Percentiles rank a stretch among this genome's conserved stretches.
These are phyloP conservation scores for Aporophyla nigra DNA, from an alignment of 2,888 invertebrate species.

Conservation along the genomic window DNA sequence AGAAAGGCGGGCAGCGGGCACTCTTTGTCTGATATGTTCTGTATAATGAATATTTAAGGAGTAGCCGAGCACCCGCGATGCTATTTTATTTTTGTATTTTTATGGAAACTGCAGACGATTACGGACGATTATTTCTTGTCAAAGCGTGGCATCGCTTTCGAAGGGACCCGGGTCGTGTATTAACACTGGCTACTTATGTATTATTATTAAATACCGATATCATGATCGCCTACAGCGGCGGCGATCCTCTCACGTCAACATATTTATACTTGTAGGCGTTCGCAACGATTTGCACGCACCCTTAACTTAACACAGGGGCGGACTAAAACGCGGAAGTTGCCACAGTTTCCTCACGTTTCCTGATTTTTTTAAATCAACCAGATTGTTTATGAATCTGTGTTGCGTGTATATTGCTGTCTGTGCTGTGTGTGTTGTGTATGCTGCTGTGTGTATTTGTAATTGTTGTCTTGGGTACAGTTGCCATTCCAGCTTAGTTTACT, in stretches of 20 bases:
- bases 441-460: too few species aligned
- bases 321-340: conserved; percentile 14
- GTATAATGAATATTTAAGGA: conserved; percentile 86
- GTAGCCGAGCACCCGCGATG: conserved; percentile 70
- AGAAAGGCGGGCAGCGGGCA: conserved; percentile 84
- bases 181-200: conserved; percentile 69
- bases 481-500: too few species aligned
- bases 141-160: conserved; percentile 77
- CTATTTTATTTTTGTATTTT: conserved; percentile 80
- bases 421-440: too few species aligned
- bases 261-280: conserved; percentile 55
- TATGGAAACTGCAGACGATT: conserved; percentile 81
- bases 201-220: conserved; percentile 75
- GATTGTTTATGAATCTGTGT: neutral
- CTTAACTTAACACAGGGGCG: conserved; percentile 55
- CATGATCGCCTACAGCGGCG: conserved; percentile 76
- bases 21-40: conserved; percentile 80
- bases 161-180: conserved; percentile 57
- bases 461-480: neutral
- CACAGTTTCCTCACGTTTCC: neutral
- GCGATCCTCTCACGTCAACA: conserved; percentile 74
- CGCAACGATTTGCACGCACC: conserved; percentile 62
- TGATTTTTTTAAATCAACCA: neutral
- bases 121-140: conserved; percentile 83
- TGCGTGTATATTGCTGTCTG: too few species aligned